Evolutionary conservation across 2,888 invertebrate genomes (phyloP).

Genomic region (Hyppa rectilinea): DNA sequence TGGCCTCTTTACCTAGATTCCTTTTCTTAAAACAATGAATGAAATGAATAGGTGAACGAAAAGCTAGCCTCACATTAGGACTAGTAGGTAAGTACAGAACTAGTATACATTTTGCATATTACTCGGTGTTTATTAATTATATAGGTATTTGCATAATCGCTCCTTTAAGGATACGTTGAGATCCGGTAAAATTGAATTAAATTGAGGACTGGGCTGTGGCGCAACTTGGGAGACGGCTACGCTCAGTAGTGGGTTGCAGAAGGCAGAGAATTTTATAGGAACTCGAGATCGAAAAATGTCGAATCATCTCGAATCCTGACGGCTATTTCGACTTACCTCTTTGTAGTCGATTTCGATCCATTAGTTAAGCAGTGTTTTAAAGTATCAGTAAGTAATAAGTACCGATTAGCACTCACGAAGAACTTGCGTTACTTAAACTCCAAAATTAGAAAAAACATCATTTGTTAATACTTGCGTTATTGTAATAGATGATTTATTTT

Average conservation of each 20-base stretch:
- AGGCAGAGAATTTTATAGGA: not conserved
- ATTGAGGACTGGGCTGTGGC: constrained; percentile 28
- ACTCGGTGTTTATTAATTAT: constrained; percentile 34
- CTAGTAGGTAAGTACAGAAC: constrained; percentile 16
- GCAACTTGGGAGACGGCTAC: constrained; percentile 19
- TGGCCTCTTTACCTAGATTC: too few relatives aligned
- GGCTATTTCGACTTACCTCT: too few relatives aligned
- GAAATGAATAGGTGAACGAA: not conserved
- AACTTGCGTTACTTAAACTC: too few relatives aligned
- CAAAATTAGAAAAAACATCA: too few relatives aligned
- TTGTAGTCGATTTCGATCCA: too few relatives aligned
- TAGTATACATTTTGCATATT: constrained; percentile 36
- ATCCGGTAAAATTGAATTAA: constrained; percentile 57
- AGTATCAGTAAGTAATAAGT: too few relatives aligned
- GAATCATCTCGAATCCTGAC: too few relatives aligned
- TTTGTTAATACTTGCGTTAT: too few relatives aligned
- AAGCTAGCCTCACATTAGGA: constrained; percentile 2
- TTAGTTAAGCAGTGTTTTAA: too few relatives aligned
- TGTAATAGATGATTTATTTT: too few relatives aligned
- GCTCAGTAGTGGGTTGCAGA: not conserved
- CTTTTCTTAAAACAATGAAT: not conserved
- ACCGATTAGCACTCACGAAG: too few relatives aligned
- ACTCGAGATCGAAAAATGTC: too few relatives aligned
- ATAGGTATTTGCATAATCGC: constrained; percentile 50
- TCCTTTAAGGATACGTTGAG: constrained; percentile 42